A percentile compares a stretch with the other conserved stretches of the same genome.
phyloP scores from a whole-genome alignment of 2,797 vertebrate species.

The Platyrinchus mystaceus region DNA sequence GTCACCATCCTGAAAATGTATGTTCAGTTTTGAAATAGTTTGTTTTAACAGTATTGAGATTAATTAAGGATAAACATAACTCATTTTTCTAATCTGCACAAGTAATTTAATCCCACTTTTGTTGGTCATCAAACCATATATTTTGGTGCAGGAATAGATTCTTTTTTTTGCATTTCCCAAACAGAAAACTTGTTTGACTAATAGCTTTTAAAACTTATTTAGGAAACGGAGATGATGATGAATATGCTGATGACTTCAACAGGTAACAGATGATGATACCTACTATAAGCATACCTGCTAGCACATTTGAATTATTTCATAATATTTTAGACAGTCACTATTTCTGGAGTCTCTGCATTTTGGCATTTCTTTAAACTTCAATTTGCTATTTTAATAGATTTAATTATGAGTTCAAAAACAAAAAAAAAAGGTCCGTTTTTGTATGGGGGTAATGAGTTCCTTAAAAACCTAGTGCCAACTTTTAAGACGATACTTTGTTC shows the following conservation, averaged over 20 bases:
- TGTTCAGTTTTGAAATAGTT: not conserved
- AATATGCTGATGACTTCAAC: slow-evolving; percentile 94
- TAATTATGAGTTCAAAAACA: not conserved
- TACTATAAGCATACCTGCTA: not conserved
- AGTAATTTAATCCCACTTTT: not conserved
- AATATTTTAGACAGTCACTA: not conserved
- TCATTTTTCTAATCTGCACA: not conserved
- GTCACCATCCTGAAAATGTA: not conserved
- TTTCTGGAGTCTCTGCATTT: not conserved
- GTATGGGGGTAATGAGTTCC: not conserved
- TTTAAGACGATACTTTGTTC: not conserved
- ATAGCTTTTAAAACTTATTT: slow-evolving; percentile 2
- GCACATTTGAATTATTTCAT: not conserved
- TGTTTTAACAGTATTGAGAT: not conserved
- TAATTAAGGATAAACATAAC: not conserved
- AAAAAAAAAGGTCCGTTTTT: not conserved
- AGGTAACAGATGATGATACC: slow-evolving; percentile 77
- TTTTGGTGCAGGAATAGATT: not conserved
- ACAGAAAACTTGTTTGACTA: not conserved
- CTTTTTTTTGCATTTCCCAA: not conserved
- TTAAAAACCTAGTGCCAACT: not conserved
- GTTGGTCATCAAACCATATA: not conserved
- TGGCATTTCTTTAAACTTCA: not conserved
- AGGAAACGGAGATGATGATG: slow-evolving; percentile 84
- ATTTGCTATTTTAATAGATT: not conserved